Evolutionary conservation across 2,797 vertebrate species (phyloP).

Genomic region (Sebastes alutus): DNA sequence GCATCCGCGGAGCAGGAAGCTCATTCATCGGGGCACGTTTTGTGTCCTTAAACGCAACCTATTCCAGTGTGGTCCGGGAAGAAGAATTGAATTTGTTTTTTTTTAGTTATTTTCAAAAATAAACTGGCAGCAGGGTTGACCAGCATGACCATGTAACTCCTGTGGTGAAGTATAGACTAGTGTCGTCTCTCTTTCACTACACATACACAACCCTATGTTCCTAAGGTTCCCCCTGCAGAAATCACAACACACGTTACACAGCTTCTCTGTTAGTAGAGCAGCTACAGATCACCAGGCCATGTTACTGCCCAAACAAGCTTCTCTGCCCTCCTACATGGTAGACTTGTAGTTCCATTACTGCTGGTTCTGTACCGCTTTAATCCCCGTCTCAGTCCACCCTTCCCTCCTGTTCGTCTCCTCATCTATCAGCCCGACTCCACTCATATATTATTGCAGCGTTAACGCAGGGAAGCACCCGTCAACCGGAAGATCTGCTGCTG

Average conservation of each 20-base stretch:
- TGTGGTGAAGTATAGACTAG: background rate
- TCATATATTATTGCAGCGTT: conserved; percentile 76
- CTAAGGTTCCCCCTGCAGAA: conserved; percentile 27
- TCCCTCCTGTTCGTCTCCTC: conserved; percentile 65
- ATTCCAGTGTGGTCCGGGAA: conserved; percentile 30
- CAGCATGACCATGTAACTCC: background rate
- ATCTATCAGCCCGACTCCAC: conserved; percentile 65
- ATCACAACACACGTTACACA: conserved; percentile 39
- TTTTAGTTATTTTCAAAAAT: conserved; percentile 48
- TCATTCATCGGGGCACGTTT: conserved; percentile 10
- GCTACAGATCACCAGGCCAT: background rate
- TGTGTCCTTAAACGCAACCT: conserved; percentile 46
- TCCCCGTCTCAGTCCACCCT: conserved; percentile 35
- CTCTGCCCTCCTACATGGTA: conserved; percentile 10
- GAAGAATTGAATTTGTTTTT: conserved; percentile 36
- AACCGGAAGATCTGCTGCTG: conserved; percentile 80
- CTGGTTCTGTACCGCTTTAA: conserved; percentile 55
- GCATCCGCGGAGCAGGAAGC: conserved; percentile 23
- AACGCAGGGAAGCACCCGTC: conserved; percentile 73
- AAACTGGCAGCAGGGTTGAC: conserved; percentile 17
- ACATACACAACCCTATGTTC: background rate
- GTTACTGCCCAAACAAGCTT: conserved; percentile 32
- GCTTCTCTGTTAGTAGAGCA: conserved; percentile 15
- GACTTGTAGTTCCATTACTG: conserved; percentile 84
- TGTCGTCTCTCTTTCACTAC: conserved; percentile 3